phyloP scores from a whole-genome alignment of 2,888 invertebrate genomes.

The Amorpha juglandis region DNA sequence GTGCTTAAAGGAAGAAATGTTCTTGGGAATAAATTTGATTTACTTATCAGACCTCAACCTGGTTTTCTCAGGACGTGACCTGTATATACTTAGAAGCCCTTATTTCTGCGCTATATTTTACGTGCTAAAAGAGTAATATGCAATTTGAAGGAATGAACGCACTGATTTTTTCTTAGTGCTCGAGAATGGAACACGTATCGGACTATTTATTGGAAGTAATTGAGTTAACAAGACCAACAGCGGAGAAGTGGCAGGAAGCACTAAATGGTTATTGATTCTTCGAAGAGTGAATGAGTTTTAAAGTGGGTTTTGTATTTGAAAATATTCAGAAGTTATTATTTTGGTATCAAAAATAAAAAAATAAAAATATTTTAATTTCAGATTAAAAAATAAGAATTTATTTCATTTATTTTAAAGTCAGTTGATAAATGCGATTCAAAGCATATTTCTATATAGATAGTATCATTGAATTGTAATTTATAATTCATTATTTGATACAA shows the following conservation, averaged over 20 bases:
- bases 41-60: constrained; percentile 67
- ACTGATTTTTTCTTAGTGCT: constrained; percentile 33
- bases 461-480: too few relatives aligned
- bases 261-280: neutral
- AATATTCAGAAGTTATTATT: too few relatives aligned
- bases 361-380: too few relatives aligned
- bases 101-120: constrained; percentile 39
- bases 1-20: constrained; percentile 46
- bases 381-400: too few relatives aligned
- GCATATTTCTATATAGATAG: too few relatives aligned
- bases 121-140: constrained; percentile 24
- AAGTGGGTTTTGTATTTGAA: too few relatives aligned
- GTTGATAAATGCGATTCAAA: too few relatives aligned
- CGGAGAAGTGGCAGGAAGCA: neutral
- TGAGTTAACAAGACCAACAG: neutral
- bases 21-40: constrained; percentile 70
- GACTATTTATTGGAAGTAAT: constrained; percentile 4
- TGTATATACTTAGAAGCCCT: constrained; percentile 58
- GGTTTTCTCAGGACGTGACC: constrained; percentile 62
- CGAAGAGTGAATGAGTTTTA: too few relatives aligned
- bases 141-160: constrained; percentile 8
- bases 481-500: too few relatives aligned
- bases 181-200: constrained; percentile 31
- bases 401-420: too few relatives aligned
- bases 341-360: too few relatives aligned